Base-by-base conservation (phyloP, 1,140 invertebrate genomes). In the Brachionus rubens region DNA sequence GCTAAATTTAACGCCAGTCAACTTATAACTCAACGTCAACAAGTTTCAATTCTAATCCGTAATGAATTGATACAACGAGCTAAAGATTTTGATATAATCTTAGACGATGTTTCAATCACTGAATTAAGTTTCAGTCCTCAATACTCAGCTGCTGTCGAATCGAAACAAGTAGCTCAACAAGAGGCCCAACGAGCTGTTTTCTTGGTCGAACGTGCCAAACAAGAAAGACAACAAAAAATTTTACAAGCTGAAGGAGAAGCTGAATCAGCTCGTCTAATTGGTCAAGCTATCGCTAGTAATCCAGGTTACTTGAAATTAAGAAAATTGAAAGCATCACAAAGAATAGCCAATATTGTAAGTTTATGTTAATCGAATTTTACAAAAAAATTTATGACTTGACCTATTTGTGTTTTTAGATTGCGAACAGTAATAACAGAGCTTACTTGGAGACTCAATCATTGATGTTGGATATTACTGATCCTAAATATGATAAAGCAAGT, bases 1-100 rank as follows among this genome's bases (percentile, higher is more conserved):
- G 97, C 97, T 3, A 99, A 99, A 86, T 99, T 99, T 82, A 99
- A 99, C 88, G 97, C 97, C 7, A 97, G 95, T 0, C 97, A 99
- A 83, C 85, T 99, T 24, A 99, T 99, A 77, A 99, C 97, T 54
- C 94, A 98, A 84, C 90, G 97, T 85, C 93, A 96, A 80, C 94
- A 97, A 87, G 93, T 95, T 14, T 83, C 95, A 2, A 86, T 96
- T 79, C 86, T 99, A 79, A 94, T 99, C 40, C 88, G 96, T 78
- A 89, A 92, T 83, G 93, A 98, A 81, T 86, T 99, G 54, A 93
- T 92, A 0, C 94, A 99, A 80, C 87, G 97, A 76, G 97, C 97
- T n/a, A 89, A 90, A 80, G 96, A 99, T 85, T 99, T 99, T 83
- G 95, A 98, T 82, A 95, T 99, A 54, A 96, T 99, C 79, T 84